Evolutionary conservation across 1,140 invertebrate genomes (phyloP), one percentile per base, ranked within the genome.

Genomic region (Papilio machaon): DNA sequence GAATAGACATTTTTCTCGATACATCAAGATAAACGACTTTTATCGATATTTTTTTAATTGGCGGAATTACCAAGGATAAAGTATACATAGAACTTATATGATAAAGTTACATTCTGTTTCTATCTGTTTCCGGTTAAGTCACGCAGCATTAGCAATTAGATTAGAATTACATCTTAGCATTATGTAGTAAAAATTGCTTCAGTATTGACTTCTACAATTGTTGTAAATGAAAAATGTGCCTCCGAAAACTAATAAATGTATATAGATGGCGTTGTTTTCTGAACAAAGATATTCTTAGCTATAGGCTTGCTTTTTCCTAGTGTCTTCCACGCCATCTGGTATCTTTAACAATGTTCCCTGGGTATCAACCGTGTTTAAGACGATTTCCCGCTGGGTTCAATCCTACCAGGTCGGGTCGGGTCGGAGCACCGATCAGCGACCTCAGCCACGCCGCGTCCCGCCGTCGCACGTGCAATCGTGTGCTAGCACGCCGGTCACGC

Each of bases 401-500:
- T n/a, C 30, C 13, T 70, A 70, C 30, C 64, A 38, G 64, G 15
- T 19, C 23, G 10, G 60, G 60, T n/a, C 73, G 9, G 47, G 73
- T 75, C 43, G n/a, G 46, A 43, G 73, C 43, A 82, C 81, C 82
- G 74, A 82, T 83, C 80, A 83, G 85, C 87, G 86, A 90, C 87
- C 88, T 90, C 84, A 86, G 81, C 52, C 67, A 15, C 76, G 83
- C 80, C 84, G 85, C 87, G 86, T 87, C 90, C 87, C 87, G 85
- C 77, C 85, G 79, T 77, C 80, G 67, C 84, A 90, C 88, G 91
- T 90, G 88, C 86, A 79, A 75, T n/a, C 75, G 80, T 80, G 78
- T 79, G 78, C 80, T 79, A 78, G 60, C 80, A 70, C 64, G 64
- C 73, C 84, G 88, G 87, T 92, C 93, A 92, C 93, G 91, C 89